Percentiles rank a stretch among this genome's conserved stretches.
phyloP scores from a whole-genome alignment of 2,113 vertebrate species.

The Progne subis region DNA sequence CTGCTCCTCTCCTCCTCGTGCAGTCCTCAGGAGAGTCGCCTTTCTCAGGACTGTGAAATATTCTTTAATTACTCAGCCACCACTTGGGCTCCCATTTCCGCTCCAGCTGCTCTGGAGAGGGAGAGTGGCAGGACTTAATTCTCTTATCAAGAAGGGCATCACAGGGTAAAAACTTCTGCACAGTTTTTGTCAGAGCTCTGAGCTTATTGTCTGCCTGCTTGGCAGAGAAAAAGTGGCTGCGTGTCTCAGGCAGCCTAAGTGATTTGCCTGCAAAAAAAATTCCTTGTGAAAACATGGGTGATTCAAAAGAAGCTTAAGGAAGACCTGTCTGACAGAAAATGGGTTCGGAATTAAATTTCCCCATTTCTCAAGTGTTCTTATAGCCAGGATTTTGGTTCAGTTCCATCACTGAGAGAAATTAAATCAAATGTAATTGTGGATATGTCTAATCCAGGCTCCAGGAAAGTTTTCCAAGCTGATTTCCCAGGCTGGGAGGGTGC shows the following conservation, averaged over 20 bases:
- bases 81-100: background rate
- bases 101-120: background rate
- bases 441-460: background rate
- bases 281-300: constrained; percentile 19
- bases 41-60: background rate
- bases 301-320: constrained; percentile 52
- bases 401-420: constrained; percentile 9
- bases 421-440: constrained; percentile 45
- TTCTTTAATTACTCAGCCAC: background rate
- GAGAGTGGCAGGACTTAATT: constrained; percentile 23
- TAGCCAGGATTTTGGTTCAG: constrained; percentile 25
- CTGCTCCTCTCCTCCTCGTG: background rate
- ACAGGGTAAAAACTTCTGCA: constrained; percentile 17
- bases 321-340: constrained; percentile 40
- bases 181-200: constrained; percentile 18
- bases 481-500: background rate
- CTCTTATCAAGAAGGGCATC: constrained; percentile 22
- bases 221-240: constrained; percentile 13
- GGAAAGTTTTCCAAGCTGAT: background rate
- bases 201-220: constrained; percentile 12
- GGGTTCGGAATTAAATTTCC: constrained; percentile 33
- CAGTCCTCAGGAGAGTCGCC: background rate
- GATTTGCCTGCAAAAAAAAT: constrained; percentile 44
- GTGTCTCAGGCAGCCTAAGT: constrained; percentile 19
- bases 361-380: constrained; percentile 12